Evolutionary conservation across 2,113 vertebrate species (phyloP), one percentile per base, ranked within the genome.

Genomic region (Phodopus roborovskii): DNA sequence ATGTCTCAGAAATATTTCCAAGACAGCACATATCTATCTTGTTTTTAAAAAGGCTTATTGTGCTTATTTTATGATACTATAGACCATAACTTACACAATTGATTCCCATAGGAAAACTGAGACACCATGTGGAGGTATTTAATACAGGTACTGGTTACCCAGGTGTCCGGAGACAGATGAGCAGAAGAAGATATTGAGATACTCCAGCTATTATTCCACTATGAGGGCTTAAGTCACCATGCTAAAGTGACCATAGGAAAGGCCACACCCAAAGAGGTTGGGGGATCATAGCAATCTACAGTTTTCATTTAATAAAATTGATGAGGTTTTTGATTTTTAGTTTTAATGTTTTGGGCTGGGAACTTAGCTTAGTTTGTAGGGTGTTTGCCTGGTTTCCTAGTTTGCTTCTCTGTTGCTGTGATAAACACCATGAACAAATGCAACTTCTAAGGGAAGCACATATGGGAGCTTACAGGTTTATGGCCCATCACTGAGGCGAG

Each of bases 201-300:
- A 62, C 42, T 17, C 28, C 56, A 30, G 48, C 1, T 48, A 6
- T 16, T 1, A 36, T 53, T 2, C 50, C 5, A 11, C 0, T 0
- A 20, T 1, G 48, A 5, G 28, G 30, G 48, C 33, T 7, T 13
- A 87, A 56, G 33, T 26, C 73, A 33, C 36, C 4, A 26, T 10
- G 0, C 7, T 15, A 4, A 0, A 17, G 66, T 20, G n/a, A 42
- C 24, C 5, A 39, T 7, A 13, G 68, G 68, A 26, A 66, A 15
- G 5, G 11, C 5, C 8, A 5, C 62, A n/a, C 33, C 39, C 20
- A 66, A 68, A 15, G 11, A 24, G 8, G n/a, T 1, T 84, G n/a
- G 58, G 1, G 24, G n/a, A 42, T 42, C 16, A 30, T 42, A 39
- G 36, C 19, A 3, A 33, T 12, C 36, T 4, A 53, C 8, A 17